phyloP scores from a whole-genome alignment of 1,140 invertebrate genomes.

The Neodiprion virginianus region DNA sequence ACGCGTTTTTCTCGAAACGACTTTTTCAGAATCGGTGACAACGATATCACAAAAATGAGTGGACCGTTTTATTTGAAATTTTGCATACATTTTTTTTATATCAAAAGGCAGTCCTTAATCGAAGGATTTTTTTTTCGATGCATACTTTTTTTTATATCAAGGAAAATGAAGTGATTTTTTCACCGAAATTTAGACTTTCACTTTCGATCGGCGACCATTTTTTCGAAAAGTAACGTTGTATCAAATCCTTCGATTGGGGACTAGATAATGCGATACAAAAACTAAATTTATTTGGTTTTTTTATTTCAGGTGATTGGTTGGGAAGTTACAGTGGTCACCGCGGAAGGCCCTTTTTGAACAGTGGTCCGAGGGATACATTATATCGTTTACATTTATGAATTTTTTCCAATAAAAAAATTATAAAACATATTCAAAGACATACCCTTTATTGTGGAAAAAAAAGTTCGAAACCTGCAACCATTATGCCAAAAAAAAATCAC shows the following conservation, averaged over 20 bases:
- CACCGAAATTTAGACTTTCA: neutral
- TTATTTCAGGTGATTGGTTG: neutral
- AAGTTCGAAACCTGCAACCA: neutral
- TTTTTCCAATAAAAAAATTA: neutral
- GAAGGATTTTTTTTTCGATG: neutral
- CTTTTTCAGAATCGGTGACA: neutral
- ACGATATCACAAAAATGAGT: neutral
- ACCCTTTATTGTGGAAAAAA: slow-evolving; percentile 18
- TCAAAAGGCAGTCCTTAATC: slow-evolving; percentile 1
- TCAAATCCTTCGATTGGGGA: neutral
- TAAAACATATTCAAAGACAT: neutral
- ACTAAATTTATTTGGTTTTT: neutral
- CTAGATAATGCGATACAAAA: neutral
- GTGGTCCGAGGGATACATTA: neutral
- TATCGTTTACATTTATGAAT: neutral
- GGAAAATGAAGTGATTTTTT: neutral
- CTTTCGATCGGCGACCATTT: slow-evolving; percentile 6
- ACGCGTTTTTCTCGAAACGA: neutral
- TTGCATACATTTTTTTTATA: neutral
- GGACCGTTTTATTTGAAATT: neutral
- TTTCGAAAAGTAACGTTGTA: neutral
- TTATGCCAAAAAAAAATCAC: neutral
- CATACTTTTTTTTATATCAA: neutral
- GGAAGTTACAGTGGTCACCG: neutral
- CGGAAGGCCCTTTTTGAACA: neutral